Percentiles rank a stretch among this genome's conserved stretches.
Conservation (phyloP, 2,113 vertebrate species). For the Solenodon paradoxus region DNA sequence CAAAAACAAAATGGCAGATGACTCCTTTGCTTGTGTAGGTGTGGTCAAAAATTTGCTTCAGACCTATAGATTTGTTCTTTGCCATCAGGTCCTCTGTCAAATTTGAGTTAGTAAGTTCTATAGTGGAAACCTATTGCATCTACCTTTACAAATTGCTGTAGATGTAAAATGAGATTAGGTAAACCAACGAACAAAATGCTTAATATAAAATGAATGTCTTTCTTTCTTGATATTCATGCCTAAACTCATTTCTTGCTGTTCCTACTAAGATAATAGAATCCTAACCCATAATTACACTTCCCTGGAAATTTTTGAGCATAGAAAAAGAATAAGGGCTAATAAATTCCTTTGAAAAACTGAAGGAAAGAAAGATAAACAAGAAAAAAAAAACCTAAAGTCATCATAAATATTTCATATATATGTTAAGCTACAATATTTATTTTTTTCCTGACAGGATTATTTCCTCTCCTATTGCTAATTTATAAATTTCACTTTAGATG, state of each 20-base stretch:
- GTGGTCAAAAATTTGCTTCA: neutral
- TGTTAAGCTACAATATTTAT: neutral
- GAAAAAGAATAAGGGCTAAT: neutral
- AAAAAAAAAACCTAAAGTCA: neutral
- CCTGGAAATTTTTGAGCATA: slow-evolving; percentile 26
- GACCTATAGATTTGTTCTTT: neutral
- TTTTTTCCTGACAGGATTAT: slow-evolving; percentile 45
- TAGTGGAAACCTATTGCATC: neutral
- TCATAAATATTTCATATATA: slow-evolving; percentile 32
- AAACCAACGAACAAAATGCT: neutral
- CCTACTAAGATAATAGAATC: neutral
- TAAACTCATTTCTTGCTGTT: slow-evolving; percentile 35
- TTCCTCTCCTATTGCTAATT: neutral
- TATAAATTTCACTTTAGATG: slow-evolving; percentile 37
- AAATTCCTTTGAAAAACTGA: slow-evolving; percentile 21
- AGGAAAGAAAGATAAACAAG: neutral
- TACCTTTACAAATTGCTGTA: neutral
- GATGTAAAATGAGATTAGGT: neutral
- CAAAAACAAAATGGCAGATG: neutral
- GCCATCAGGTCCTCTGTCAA: neutral
- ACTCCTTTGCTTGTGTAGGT: too few relatives aligned
- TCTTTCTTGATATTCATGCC: neutral
- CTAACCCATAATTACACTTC: neutral
- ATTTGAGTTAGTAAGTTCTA: neutral
- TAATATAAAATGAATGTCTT: neutral